Evolutionary conservation across 2,888 invertebrate species (phyloP).

Genomic region (Rhamphomyia laevipes): DNA sequence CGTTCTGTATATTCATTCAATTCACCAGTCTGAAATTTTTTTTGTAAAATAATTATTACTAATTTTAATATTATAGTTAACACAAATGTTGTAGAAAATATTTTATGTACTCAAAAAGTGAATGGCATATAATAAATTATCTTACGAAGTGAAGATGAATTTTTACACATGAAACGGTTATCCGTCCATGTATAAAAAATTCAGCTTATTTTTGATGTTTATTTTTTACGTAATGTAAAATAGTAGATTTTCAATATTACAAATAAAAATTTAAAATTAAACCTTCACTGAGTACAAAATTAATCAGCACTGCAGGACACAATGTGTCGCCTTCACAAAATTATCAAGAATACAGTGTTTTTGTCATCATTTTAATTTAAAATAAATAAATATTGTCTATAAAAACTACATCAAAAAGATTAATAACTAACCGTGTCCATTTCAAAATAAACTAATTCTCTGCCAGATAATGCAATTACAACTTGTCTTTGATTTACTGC

Average conservation of each 20-base stretch:
- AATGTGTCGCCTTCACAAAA: slow-evolving; percentile 35
- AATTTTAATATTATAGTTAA: not conserved
- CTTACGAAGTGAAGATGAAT: no score
- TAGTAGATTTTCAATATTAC: no score
- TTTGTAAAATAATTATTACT: slow-evolving; percentile 8
- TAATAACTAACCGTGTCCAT: slow-evolving; percentile 93
- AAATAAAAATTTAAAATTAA: no score
- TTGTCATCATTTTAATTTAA: slow-evolving; percentile 27
- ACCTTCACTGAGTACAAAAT: not conserved
- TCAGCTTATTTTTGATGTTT: no score
- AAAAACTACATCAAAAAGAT: not conserved
- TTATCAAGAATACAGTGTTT: slow-evolving; percentile 30
- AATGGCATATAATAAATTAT: no score
- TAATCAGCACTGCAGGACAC: slow-evolving; percentile 40
- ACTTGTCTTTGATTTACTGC: slow-evolving; percentile 98
- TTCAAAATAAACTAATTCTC: slow-evolving; percentile 97
- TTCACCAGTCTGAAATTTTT: slow-evolving; percentile 73
- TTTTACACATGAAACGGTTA: no score
- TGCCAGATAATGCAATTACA: slow-evolving; percentile 93
- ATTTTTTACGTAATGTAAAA: no score
- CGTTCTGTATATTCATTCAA: slow-evolving; percentile 97
- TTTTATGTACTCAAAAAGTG: no score
- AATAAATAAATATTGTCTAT: not conserved
- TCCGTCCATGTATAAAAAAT: no score
- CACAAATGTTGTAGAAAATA: no score